Evolutionary conservation across 2,797 vertebrate species (phyloP), one percentile per base, ranked within the genome.

Genomic region (Acanthis flammea): DNA sequence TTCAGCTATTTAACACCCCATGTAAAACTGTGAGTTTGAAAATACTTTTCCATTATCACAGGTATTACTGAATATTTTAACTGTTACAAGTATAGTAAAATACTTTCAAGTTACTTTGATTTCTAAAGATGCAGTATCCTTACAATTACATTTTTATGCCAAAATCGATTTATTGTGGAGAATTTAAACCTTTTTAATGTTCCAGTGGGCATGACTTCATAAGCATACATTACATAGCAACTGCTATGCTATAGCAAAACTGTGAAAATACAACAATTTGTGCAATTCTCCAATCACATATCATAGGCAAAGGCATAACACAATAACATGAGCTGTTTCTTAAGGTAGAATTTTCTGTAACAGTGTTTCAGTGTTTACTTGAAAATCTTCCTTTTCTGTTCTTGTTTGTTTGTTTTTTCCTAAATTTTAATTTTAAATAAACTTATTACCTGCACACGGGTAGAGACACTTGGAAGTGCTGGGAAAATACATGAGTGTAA

Each of bases 41-140:
- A 98, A 99, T 99, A 98, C 95, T 97, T 98, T 97, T 97, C 97
- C 98, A 98, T 98, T 98, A 98, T 98, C 98, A 98, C 97, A 98
- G 98, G 98, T 98, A 98, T 98, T 98, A 98, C 98, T 98, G 98
- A 98, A 98, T 98, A 98, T 98, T 98, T 97, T 97, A 98, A 98
- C 95, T 96, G 98, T 97, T 98, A 98, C 96, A 98, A 97, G 97
- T 98, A 98, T 97, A 99, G 96, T 86, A 99, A 98, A 98, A 99
- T 98, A 98, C 72, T 87, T 98, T 98, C 97, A 98, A 98, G 98
- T 92, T 94, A 91, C 96, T 95, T 91, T 51, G 33, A 94, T 86
- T 96, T 97, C 98, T 98, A 98, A 98, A 98, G 98, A 98, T 97
- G 98, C 98, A 98, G 98, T 98, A 98, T 98, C 98, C 98, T 97